Evolutionary conservation across 2,888 invertebrate species (phyloP), one percentile per base, ranked within the genome.

Genomic region (Odiellus spinosus): DNA sequence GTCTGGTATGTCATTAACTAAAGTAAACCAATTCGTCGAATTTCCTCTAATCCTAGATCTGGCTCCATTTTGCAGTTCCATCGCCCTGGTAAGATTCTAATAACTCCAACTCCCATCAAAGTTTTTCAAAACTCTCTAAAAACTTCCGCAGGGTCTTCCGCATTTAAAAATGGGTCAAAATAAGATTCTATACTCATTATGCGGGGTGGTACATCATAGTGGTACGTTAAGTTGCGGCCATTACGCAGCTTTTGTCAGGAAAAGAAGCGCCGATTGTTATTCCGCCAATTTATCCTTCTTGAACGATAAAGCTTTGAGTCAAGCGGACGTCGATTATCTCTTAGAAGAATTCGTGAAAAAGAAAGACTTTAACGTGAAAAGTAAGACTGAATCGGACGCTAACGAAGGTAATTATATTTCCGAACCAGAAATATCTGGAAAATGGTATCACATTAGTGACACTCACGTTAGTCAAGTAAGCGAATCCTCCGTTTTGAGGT

Each of bases 401-500:
- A n/a, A 3, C 8, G n/a, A 19, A 6, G 36, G 10, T 34, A 39
- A 49, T 44, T 21, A 52, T 18, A 48, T 52, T 3, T 55, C 53
- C 56, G 26, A 26, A 26, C 26, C 68, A 1, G 59, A 66, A 56
- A 69, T 76, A 12, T 14, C 74, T 2, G 86, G 86, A 11, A 79
- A 78, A 60, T 96, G 96, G 96, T 96, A 82, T 70, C 82, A 82
- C 63, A 80, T 91, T 43, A 91, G 91, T 48, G 96, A 96, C 69
- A 82, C 82, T 49, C 76, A 80, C 61, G 88, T 93, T 1, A 74
- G 75, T 35, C 82, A 85, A 64, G 81, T 84, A 19, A 55, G 62
- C 2, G 84, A 88, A 65, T 76, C 78, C 2, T 73, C 76, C 54
- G 93, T 93, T 49, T 71, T 90, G 40, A 72, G 75, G 57, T 80